Percentiles rank a stretch among this genome's conserved stretches.
These are phyloP conservation scores for Hycleus cichorii DNA, from an alignment of 1,140 invertebrate genomes.

Conservation along the genomic window DNA sequence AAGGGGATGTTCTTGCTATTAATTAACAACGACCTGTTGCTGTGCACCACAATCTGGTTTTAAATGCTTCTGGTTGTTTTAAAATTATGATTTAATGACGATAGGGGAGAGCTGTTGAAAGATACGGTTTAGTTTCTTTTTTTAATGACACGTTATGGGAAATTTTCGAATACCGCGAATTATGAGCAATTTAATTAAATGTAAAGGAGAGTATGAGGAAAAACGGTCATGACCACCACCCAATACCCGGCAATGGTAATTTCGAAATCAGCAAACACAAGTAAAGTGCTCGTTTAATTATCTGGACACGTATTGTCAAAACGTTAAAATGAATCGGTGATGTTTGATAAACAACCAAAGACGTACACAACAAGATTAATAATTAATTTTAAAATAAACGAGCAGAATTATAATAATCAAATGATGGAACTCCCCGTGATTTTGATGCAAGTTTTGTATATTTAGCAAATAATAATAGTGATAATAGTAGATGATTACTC, in stretches of 20 bases:
- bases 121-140: no score
- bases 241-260: neutral
- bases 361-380: conserved; percentile 21
- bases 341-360: conserved; percentile 18
- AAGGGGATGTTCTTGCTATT: conserved; percentile 36
- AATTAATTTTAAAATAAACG: conserved; percentile 21
- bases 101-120: no score
- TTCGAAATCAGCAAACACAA: conserved; percentile 1
- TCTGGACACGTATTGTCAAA: conserved; percentile 21
- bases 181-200: no score
- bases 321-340: conserved; percentile 15
- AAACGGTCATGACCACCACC: neutral
- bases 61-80: conserved; percentile 14
- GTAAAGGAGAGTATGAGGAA: no score
- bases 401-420: conserved; percentile 18
- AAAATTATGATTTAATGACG: neutral
- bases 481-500: no score
- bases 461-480: no score
- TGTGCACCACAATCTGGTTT: neutral
- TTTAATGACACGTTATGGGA: no score
- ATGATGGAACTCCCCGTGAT: neutral
- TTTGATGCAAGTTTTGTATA: no score
- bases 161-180: no score
- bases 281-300: conserved; percentile 17
- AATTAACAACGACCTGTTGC: conserved; percentile 41